phyloP scores from a whole-genome alignment of 2,113 vertebrate genomes.

The Chionis minor region DNA sequence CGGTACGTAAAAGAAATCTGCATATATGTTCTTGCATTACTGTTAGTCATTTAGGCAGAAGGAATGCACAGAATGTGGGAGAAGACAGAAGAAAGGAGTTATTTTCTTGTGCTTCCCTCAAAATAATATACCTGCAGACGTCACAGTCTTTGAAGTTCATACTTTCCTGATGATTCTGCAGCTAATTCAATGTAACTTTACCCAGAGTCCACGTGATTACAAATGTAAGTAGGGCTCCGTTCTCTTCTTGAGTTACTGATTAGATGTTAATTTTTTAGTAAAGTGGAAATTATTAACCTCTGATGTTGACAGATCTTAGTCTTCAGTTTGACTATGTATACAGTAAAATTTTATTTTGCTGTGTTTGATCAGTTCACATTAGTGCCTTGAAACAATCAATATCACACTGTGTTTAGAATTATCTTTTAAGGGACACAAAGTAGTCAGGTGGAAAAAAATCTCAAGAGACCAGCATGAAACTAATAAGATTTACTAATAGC shows the following conservation, averaged over 20 bases:
- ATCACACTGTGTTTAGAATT: conserved; percentile 69
- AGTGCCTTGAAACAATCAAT: conserved; percentile 49
- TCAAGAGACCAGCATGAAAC: conserved; percentile 66
- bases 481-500: conserved; percentile 73
- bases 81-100: not conserved
- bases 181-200: not conserved
- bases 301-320: not conserved
- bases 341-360: not conserved
- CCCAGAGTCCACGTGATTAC: not conserved
- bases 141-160: not conserved
- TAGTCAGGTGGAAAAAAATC: conserved; percentile 60
- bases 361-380: conserved; percentile 49
- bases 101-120: not conserved
- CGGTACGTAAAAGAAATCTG: not conserved
- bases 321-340: not conserved
- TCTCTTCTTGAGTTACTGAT: not conserved
- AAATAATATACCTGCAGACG: not conserved
- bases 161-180: not conserved
- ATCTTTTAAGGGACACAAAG: conserved; percentile 48
- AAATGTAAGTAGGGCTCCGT: not conserved
- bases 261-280: not conserved
- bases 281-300: conserved; percentile 15
- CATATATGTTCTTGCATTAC: not conserved
- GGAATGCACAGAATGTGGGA: not conserved
- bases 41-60: not conserved